A percentile compares a stretch with the other conserved stretches of the same genome.
These are phyloP conservation scores for Trichogramma evanescens DNA, from an alignment of 2,888 invertebrate species.

Conservation along the genomic window DNA sequence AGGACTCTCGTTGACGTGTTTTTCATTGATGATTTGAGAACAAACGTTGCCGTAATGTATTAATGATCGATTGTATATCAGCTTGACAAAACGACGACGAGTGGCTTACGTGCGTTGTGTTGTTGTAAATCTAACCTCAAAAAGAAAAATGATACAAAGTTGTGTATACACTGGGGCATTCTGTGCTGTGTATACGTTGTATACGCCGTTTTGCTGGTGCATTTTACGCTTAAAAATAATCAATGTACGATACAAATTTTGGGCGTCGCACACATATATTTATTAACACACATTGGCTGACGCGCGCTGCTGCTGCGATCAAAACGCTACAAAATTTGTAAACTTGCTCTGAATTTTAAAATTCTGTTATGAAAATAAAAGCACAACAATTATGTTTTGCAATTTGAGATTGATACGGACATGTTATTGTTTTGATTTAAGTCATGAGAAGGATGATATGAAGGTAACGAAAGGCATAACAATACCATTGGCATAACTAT, in stretches of 20 bases:
- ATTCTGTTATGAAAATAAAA: not conserved
- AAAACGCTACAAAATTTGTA: not conserved
- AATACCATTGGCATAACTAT: slow-evolving; percentile 23
- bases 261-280: not conserved
- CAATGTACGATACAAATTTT: not conserved
- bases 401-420: not conserved
- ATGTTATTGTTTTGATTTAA: slow-evolving; percentile 22
- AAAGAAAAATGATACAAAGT: not conserved
- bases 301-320: not conserved
- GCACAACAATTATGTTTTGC: too few species aligned
- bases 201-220: not conserved
- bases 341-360: not conserved
- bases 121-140: slow-evolving; percentile 15
- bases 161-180: too few species aligned
- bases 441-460: slow-evolving; percentile 34
- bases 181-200: not conserved
- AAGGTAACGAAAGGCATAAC: slow-evolving; percentile 27
- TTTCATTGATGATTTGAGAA: too few species aligned
- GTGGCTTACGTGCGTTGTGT: not conserved
- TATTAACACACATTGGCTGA: not conserved
- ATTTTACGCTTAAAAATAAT: too few species aligned
- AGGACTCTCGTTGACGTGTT: too few species aligned
- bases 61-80: too few species aligned
- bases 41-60: too few species aligned
- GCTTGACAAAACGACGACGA: too few species aligned